phyloP scores from a whole-genome alignment of 2,113 vertebrate genomes.

The Cercopithecus mona region DNA sequence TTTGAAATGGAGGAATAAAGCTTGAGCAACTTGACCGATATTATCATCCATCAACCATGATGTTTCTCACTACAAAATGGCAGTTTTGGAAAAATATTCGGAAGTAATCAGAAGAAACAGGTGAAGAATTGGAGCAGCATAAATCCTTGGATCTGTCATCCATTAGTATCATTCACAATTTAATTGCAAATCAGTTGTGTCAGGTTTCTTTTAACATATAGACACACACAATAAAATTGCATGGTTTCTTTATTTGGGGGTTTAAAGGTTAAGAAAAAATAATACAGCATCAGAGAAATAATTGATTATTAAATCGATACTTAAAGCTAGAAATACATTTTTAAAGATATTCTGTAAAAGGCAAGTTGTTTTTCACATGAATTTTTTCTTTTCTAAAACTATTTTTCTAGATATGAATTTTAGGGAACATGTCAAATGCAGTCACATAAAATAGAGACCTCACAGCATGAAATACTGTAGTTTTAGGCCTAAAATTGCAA shows the following conservation, averaged over 20 bases:
- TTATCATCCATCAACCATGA: not conserved
- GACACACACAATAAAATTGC: not conserved
- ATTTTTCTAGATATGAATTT: constrained; percentile 14
- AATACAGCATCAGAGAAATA: not conserved
- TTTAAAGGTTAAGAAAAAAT: not conserved
- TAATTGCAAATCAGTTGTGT: not conserved
- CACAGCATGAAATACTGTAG: constrained; percentile 36
- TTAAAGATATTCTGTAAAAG: not conserved
- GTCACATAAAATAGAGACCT: constrained; percentile 47
- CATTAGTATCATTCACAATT: not conserved
- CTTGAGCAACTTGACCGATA: not conserved
- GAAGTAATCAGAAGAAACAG: not conserved
- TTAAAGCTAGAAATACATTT: not conserved
- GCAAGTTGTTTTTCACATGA: not conserved
- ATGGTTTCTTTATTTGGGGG: not conserved
- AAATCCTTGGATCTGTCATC: not conserved
- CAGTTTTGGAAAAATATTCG: not conserved
- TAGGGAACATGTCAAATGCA: constrained; percentile 40
- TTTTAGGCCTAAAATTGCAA: constrained; percentile 16
- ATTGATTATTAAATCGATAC: not conserved
- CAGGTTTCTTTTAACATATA: not conserved
- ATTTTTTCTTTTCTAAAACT: not conserved
- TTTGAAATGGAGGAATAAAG: not conserved
- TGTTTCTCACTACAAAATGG: not conserved
- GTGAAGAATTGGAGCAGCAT: not conserved